Base-by-base conservation (phyloP, 2,888 invertebrate species). In the Caenorhabditis parvicauda region DNA sequence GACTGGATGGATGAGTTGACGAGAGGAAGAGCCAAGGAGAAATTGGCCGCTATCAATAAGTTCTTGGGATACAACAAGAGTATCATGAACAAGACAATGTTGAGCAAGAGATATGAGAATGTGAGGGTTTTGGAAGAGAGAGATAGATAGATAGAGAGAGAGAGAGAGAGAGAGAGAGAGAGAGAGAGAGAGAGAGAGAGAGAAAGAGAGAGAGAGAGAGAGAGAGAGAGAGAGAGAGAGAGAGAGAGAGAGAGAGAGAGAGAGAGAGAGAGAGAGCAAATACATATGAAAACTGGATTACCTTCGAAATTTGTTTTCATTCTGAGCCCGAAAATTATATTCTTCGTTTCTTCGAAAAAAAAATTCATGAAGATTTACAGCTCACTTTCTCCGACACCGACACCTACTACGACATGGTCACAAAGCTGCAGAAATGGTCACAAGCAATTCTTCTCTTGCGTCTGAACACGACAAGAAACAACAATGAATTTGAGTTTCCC, bases 401-500 rank as follows among this genome's bases (percentile, higher is more conserved):
- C 39, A 48, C 37, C 1, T 48, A 48, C 29, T 48, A 38, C n/a
- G 21, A 27, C 3, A 22, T 9, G 4, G 39, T 27, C 25, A 14
- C 39, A 39, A 48, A 38, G 22, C 25, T 38, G 17, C 48, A 48
- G 24, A 25, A 48, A 25, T 48, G 48, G 48, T 39, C 39, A 6
- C 48, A 48, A 22, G 12, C n/a, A 6, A 12, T 27, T 2, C 12
- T 38, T 14, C 22, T 48, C 14, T 24, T 27, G 1, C 9, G 21
- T n/a, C 39, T 48, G 39, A 38, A 48, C 22, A 27, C 25, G 5
- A 25, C 27, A 1, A 4, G 48, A 24, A 19, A 27, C 12, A 27
- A 21, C 6, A n/a, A 48, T 12, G 48, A 48, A 19, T 48, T 48
- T 27, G 48, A 48, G 21, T 48, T 48, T 27, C 48, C 48, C 3